A percentile compares a stretch with the other conserved stretches of the same genome.
These are phyloP conservation scores for Tupiocoris notatus DNA, from an alignment of 2,888 invertebrate genomes.

Conservation along the genomic window DNA sequence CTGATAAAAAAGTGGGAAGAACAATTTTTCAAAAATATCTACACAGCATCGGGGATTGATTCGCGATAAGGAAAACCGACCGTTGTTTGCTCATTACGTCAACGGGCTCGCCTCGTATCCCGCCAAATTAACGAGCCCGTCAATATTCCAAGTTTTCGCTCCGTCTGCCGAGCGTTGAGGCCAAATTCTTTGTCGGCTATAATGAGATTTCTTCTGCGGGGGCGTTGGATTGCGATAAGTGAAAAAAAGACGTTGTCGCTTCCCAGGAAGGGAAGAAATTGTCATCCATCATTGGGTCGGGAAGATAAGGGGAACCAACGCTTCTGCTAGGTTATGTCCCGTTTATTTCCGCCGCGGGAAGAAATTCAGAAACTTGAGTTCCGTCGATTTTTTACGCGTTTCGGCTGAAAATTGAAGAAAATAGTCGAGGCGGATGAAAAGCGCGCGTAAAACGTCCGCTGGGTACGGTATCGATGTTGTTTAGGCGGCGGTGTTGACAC, in stretches of 20 bases:
- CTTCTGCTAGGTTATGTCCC: conserved; percentile 11
- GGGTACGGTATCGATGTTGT: too few relatives aligned
- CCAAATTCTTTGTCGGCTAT: too few relatives aligned
- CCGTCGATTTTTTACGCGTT: neutral
- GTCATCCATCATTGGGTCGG: conserved; percentile 26
- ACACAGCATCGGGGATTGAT: too few relatives aligned
- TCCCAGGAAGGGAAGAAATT: conserved; percentile 16
- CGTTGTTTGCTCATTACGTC: too few relatives aligned
- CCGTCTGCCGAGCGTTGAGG: too few relatives aligned
- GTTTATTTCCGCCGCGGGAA: neutral
- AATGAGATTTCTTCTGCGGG: too few relatives aligned
- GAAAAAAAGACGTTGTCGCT: conserved; percentile 16
- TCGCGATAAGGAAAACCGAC: too few relatives aligned
- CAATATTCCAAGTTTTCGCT: neutral
- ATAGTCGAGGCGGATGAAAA: neutral
- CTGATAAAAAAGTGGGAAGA: too few relatives aligned
- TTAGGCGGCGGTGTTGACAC: conserved; percentile 25
- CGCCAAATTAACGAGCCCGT: neutral
- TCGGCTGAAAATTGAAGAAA: neutral
- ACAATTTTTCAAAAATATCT: too few relatives aligned
- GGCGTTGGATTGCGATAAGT: neutral
- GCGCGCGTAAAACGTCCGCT: neutral
- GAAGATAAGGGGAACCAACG: neutral
- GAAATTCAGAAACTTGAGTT: too few relatives aligned
- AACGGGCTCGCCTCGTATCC: too few relatives aligned